Evolutionary conservation across 2,888 invertebrate species (phyloP).

Genomic region (Drosophila neonasuta): DNA sequence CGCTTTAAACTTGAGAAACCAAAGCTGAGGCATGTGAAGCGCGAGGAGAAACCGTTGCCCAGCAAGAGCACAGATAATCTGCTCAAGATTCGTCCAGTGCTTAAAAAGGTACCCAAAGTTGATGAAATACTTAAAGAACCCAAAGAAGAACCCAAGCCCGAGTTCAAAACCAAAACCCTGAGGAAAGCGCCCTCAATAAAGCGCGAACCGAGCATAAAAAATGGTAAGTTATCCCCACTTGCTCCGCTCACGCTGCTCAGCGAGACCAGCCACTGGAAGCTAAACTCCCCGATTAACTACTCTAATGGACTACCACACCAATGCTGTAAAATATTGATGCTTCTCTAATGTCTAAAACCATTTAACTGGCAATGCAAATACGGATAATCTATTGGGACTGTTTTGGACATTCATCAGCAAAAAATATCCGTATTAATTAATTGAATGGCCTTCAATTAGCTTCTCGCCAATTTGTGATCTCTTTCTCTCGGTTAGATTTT

Average conservation of each 20-base stretch:
- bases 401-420: constrained; percentile 3
- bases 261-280: constrained; percentile 45
- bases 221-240: constrained; percentile 73
- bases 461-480: background rate
- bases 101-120: constrained; percentile 81
- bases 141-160: constrained; percentile 80
- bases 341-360: constrained; percentile 53
- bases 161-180: constrained; percentile 81
- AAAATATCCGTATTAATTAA: constrained; percentile 23
- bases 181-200: constrained; percentile 80
- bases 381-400: constrained; percentile 8
- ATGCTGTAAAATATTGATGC: constrained; percentile 65
- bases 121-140: constrained; percentile 80
- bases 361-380: constrained; percentile 22
- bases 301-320: constrained; percentile 56
- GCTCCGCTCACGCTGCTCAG: constrained; percentile 15
- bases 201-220: constrained; percentile 79
- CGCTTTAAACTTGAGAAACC: constrained; percentile 81
- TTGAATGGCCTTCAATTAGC: constrained; percentile 31
- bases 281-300: constrained; percentile 64
- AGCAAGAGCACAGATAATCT: constrained; percentile 80
- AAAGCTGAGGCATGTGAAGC: constrained; percentile 80
- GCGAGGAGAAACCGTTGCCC: constrained; percentile 80
- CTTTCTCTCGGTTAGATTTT: constrained; percentile 1
- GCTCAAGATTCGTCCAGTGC: constrained; percentile 80